Base-by-base conservation (phyloP, 2,888 invertebrate genomes). In the Panzeria rudis region DNA sequence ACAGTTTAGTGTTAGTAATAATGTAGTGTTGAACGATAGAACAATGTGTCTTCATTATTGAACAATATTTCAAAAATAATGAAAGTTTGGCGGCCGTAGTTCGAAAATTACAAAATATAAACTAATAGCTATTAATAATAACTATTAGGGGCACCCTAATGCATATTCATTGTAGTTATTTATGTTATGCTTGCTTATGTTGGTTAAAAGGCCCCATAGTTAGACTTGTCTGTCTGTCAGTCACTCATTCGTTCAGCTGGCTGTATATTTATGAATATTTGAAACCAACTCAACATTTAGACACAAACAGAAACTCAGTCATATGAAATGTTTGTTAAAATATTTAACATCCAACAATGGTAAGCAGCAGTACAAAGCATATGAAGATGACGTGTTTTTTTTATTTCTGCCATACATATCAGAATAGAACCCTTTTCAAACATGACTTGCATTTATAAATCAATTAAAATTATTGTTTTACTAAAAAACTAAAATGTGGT, bases 381-480 rank as follows among this genome's bases (percentile, higher is more conserved):
- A 15, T 35, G 35, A 35, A 68, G 50, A 52, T 68, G 64, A n/a
- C 41, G 15, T 15, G 4, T n/a, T 29, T 25, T 17, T 32, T 25
- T 56, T n/a, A 17, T 68, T 50, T 41, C 2, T 35, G 50, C 20
- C 50, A 15, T 66, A 15, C 68, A 52, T 68, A 35, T 66, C n/a
- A 61, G 59, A 76, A 72, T 1, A 25, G 68, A 76, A 80, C 68
- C 73, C 76, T 68, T 80, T 68, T 69, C 35, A 75, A 64, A 85
- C 85, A 86, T 86, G 87, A 84, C 75, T 86, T 78, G 86, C 73
- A 87, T 86, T 80, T 73, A 75, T 84, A 62, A 87, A 86, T 72
- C 61, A 68, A 76, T 81, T 79, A 86, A 75, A 83, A 44, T 32
- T 44, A 83, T 76, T 71, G 44, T 38, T 38, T 77, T 69, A 9